Evolutionary conservation across 2,888 invertebrate genomes (phyloP).

Genomic region (Listrodromus nycthemerus): DNA sequence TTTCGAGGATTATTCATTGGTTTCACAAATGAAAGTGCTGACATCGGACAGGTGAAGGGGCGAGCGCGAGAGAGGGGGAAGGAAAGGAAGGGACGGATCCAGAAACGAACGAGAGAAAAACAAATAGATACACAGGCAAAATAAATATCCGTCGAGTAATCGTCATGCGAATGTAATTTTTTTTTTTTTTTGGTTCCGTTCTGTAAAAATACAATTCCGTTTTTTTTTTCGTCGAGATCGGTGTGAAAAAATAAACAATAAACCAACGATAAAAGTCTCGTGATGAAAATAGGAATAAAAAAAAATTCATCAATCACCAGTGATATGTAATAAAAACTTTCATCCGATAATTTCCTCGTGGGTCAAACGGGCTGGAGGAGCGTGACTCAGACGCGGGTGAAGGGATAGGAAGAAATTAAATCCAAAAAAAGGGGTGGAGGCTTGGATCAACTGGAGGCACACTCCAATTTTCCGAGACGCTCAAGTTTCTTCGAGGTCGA

Average conservation of each 20-base stretch:
- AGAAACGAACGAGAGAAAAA: neutral
- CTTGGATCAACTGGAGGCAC: neutral
- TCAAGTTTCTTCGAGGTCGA: neutral
- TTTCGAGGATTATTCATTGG: constrained; percentile 29
- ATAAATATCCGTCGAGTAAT: neutral
- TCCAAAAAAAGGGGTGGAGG: constrained; percentile 3
- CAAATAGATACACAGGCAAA: neutral
- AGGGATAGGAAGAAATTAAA: neutral
- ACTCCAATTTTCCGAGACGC: neutral
- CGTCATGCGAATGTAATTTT: neutral
- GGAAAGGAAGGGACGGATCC: neutral
- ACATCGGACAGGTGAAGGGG: constrained; percentile 51
- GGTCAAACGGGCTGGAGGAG: constrained; percentile 27
- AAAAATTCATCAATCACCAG: neutral
- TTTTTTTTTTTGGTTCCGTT: no score
- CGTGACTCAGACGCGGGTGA: constrained; percentile 11
- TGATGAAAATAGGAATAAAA: neutral
- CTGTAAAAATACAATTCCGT: neutral
- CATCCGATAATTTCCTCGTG: constrained; percentile 29
- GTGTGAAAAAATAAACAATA: neutral
- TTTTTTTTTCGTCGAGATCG: neutral
- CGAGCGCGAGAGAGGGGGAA: constrained; percentile 50
- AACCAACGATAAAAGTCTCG: neutral
- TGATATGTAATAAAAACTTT: constrained; percentile 22
- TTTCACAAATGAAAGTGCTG: constrained; percentile 51